Percentiles rank a stretch among this genome's conserved stretches.
These are phyloP conservation scores for Pocillopora meandrina DNA, from an alignment of 92 coral and sea anemone species.

Conservation along the genomic window DNA sequence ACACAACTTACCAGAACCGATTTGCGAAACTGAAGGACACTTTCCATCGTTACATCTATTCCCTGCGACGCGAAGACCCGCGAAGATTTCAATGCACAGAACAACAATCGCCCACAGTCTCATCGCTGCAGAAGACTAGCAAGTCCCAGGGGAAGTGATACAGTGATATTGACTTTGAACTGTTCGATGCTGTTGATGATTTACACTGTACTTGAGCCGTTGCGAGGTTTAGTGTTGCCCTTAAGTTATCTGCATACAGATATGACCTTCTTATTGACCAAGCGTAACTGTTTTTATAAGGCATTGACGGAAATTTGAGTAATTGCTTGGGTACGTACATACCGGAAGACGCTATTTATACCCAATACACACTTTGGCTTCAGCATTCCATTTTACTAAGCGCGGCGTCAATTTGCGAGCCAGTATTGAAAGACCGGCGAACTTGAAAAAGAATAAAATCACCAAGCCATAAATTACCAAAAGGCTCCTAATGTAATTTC, in stretches of 20 bases:
- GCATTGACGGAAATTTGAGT: constrained; percentile 67
- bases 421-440: constrained; percentile 47
- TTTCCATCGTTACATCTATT: constrained; percentile 4
- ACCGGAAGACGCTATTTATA: constrained; percentile 71
- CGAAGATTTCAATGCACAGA: constrained; percentile 20
- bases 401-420: constrained; percentile 30
- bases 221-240: constrained; percentile 6
- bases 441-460: constrained; percentile 32
- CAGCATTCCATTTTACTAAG: constrained; percentile 8
- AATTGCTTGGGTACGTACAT: constrained; percentile 51
- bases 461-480: constrained; percentile 5
- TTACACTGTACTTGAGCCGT: background rate
- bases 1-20: constrained; percentile 17
- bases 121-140: constrained; percentile 11
- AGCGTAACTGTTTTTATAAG: constrained; percentile 64
- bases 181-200: constrained; percentile 4
- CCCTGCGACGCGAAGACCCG: constrained; percentile 27
- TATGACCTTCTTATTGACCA: constrained; percentile 33
- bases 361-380: constrained; percentile 35
- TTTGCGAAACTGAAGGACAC: background rate
- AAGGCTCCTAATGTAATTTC: constrained; percentile 28
- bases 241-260: background rate
- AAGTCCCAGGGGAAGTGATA: constrained; percentile 31
- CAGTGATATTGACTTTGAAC: background rate
- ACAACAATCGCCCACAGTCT: constrained; percentile 24